Evolutionary conservation across 2,888 invertebrate species (phyloP).

Genomic region (Argyra leucocephala): DNA sequence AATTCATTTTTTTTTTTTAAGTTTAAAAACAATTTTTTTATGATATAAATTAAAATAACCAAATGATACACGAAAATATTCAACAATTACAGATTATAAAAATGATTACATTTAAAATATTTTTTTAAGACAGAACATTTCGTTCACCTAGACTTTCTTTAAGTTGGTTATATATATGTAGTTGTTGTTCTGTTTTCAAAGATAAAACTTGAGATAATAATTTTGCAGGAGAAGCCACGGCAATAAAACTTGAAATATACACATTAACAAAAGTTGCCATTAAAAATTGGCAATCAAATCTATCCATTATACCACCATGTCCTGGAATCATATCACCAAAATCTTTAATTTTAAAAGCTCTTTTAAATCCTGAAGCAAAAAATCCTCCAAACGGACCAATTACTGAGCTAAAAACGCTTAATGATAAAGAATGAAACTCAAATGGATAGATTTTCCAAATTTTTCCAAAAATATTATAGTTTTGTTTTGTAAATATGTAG

Average conservation of each 20-base stretch:
- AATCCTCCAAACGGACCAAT: constrained; percentile 99
- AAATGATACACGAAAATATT: no score
- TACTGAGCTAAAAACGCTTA: constrained; percentile 95
- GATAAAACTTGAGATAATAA: constrained; percentile 76
- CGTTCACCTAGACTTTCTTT: background rate
- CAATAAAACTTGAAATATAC: constrained; percentile 96
- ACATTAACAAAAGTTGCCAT: constrained; percentile 99
- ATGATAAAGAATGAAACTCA: constrained; percentile 87
- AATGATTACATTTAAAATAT: no score
- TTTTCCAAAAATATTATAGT: constrained; percentile 56
- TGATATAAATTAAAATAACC: no score
- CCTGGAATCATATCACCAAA: constrained; percentile 99
- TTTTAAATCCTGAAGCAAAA: constrained; percentile 98
- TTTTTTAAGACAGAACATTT: background rate
- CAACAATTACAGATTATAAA: no score
- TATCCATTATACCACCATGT: constrained; percentile 98
- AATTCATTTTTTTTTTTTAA: no score
- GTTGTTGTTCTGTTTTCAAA: constrained; percentile 87
- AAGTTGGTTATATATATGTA: constrained; percentile 67
- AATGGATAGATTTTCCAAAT: constrained; percentile 82
- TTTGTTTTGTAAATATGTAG: constrained; percentile 75
- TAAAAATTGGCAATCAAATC: constrained; percentile 98
- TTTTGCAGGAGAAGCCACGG: constrained; percentile 88
- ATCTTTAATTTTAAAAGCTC: constrained; percentile 99
- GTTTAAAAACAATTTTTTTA: no score